phyloP scores from a whole-genome alignment of 2,113 vertebrate genomes.

The Pavo muticus region DNA sequence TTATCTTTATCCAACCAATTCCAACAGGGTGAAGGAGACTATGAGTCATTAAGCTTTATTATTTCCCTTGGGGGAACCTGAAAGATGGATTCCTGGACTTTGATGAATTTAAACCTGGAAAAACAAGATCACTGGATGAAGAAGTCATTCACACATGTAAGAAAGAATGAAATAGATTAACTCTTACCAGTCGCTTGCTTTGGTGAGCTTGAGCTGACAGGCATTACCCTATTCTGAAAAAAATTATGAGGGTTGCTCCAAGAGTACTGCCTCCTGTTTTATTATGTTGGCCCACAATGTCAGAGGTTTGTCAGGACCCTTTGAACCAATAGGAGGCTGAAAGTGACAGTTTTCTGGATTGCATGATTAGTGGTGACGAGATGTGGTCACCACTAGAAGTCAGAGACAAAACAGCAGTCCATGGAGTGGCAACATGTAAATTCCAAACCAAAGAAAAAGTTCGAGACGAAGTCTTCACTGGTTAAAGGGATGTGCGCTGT shows the following conservation, averaged over 20 bases:
- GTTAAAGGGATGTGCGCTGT: too few species aligned
- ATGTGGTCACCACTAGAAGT: too few species aligned
- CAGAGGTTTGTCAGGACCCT: too few species aligned
- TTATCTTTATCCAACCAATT: background rate
- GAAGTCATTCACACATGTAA: background rate
- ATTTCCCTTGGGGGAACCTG: background rate
- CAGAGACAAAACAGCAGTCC: too few species aligned
- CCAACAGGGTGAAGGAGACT: background rate
- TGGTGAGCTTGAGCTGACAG: background rate
- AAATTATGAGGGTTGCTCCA: background rate
- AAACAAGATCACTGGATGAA: background rate
- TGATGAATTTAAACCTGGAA: background rate
- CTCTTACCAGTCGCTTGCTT: background rate
- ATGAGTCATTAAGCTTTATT: background rate
- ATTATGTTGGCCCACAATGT: background rate
- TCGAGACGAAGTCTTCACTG: too few species aligned
- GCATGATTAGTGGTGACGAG: too few species aligned
- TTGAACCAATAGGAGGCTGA: too few species aligned
- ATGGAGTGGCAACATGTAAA: too few species aligned
- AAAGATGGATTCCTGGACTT: background rate
- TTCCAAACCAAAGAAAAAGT: too few species aligned
- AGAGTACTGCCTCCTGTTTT: background rate
- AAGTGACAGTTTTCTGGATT: too few species aligned
- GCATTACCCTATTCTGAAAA: background rate
- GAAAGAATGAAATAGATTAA: background rate